Base-by-base conservation (phyloP, 2,888 invertebrate species). In the Monopis laevigella region DNA sequence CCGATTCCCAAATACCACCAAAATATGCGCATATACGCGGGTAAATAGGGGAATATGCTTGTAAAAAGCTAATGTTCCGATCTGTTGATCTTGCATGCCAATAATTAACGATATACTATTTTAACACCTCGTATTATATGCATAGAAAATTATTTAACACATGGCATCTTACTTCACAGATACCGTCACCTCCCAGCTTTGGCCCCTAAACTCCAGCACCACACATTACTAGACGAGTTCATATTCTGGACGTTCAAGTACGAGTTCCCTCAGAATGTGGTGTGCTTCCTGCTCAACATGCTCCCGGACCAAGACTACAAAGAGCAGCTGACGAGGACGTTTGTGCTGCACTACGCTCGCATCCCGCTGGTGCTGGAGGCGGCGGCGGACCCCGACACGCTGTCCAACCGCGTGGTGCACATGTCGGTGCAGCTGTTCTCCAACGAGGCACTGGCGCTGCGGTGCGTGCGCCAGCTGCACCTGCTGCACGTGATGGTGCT, bases 211-310 rank as follows among this genome's bases (percentile, higher is more conserved):
- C 77, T 96, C 27, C 85, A 87, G 21, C 95, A 96, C 70, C 86
- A 86, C 52, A 94, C 93, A 0, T 86, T 96, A 48, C 82, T 96
- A 13, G 97, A 98, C 67, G 98, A 98, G 80, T 85, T 98, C 50
- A 93, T 98, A 52, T 98, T 98, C 81, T 98, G 98, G 98, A 96
- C 95, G 14, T 95, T 98, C 46, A 93, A 93, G 64, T 96, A 92
- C 69, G 96, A 98, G 71, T 98, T 98, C 77, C 98, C 98, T 1
- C 96, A 98, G 75, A 96, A 95, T 63, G 86, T 98, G 43, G 97
- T 98, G 40, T 98, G 97, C 60, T 87, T 98, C 50, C 75, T 98
- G 46, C 85, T 98, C 41, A 96, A 96, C 63, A 92, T 98, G 90
- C 80, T 98, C 56, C 97, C 97, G 2, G 96, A 97, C 77, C 91